Conservation (phyloP, 2,113 vertebrate genomes). For the Sitta europaea region DNA sequence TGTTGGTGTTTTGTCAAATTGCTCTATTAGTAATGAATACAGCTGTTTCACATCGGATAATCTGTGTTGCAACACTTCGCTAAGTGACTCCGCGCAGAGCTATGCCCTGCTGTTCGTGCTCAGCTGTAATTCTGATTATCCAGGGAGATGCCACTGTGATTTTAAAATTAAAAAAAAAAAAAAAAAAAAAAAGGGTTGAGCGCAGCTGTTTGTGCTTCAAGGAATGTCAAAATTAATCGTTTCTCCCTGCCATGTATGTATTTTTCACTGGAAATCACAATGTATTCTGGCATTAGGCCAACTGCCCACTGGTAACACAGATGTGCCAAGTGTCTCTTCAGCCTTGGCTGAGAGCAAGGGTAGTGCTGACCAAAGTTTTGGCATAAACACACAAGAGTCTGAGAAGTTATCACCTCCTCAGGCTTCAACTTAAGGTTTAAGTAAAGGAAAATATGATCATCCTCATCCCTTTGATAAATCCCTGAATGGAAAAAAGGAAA, state of each 20-base stretch:
- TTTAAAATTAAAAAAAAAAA: background rate
- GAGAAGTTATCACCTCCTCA: background rate
- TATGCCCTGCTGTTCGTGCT: slow-evolving; percentile 47
- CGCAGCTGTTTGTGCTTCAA: slow-evolving; percentile 55
- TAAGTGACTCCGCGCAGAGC: background rate
- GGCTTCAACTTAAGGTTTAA: background rate
- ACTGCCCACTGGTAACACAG: background rate
- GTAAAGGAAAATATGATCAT: background rate
- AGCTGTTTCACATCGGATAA: slow-evolving; percentile 62
- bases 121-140: slow-evolving; percentile 37
- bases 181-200: background rate
- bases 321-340: background rate
- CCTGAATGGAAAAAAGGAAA: background rate
- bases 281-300: background rate
- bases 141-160: slow-evolving; percentile 47
- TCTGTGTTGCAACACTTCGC: slow-evolving; percentile 40
- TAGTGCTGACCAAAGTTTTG: background rate
- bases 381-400: background rate
- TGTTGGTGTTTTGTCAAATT: slow-evolving; percentile 59
- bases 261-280: background rate
- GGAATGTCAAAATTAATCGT: slow-evolving; percentile 30
- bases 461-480: background rate
- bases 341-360: background rate
- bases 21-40: slow-evolving; percentile 68
- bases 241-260: slow-evolving; percentile 12